Conservation (phyloP, 2,888 invertebrate species). For the Pseudeuparius sepicola region DNA sequence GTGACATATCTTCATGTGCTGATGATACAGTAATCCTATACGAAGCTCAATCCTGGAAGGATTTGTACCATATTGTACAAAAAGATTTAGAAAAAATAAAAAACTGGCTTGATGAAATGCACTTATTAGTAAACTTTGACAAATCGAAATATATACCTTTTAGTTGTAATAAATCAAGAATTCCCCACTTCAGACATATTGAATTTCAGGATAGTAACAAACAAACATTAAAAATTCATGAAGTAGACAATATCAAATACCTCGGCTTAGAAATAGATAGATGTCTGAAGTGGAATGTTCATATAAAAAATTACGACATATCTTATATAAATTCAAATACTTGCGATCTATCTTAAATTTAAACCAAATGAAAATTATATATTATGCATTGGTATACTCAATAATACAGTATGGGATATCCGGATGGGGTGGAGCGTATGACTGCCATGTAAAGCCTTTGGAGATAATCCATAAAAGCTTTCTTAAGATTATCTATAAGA, state of each 20-base stretch:
- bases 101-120: conserved; percentile 1
- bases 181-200: not conserved
- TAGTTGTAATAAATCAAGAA: not conserved
- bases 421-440: conserved; percentile 1
- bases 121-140: conserved; percentile 1
- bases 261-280: not conserved
- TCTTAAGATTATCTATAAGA: not conserved
- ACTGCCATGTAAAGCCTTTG: not conserved
- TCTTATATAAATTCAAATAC: conserved; percentile 1
- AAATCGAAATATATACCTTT: no score
- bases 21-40: conserved; percentile 2
- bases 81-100: conserved; percentile 1
- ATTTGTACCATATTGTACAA: not conserved
- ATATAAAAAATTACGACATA: conserved; percentile 1
- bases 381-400: not conserved
- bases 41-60: not conserved
- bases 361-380: not conserved
- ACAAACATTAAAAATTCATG: not conserved
- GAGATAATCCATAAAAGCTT: conserved; percentile 3
- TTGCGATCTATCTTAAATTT: not conserved
- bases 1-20: not conserved
- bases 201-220: not conserved
- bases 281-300: not conserved
- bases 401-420: not conserved
- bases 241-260: conserved; percentile 1